Percentiles rank a stretch among this genome's conserved stretches.
These are phyloP conservation scores for Melanotaenia duboulayi DNA, from an alignment of 2,113 vertebrate species.

Conservation along the genomic window DNA sequence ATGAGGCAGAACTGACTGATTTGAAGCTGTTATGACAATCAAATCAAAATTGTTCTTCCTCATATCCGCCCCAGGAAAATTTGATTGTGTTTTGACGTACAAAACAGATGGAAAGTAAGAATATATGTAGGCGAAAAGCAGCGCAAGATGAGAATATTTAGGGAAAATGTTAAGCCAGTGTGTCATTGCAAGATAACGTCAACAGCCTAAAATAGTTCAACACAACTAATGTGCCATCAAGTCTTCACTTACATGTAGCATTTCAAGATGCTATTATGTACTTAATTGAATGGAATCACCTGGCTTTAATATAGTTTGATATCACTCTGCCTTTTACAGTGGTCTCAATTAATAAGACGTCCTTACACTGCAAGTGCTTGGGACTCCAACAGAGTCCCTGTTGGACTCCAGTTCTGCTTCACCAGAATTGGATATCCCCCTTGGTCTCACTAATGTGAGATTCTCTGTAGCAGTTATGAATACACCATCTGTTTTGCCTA, in stretches of 20 bases:
- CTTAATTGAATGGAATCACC: too few species aligned
- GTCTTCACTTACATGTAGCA: background rate
- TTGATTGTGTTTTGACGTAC: conserved; percentile 31
- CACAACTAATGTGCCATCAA: background rate
- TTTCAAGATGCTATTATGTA: too few species aligned
- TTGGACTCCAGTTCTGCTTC: too few species aligned
- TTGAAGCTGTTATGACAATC: conserved; percentile 45
- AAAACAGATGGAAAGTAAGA: background rate
- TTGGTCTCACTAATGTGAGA: too few species aligned
- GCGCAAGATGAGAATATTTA: background rate
- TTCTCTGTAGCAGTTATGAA: too few species aligned
- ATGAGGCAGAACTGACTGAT: conserved; percentile 34
- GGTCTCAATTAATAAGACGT: too few species aligned
- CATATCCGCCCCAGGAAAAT: conserved; percentile 32
- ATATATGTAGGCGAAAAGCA: background rate
- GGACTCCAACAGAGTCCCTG: too few species aligned
- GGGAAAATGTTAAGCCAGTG: background rate
- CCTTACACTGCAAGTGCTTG: too few species aligned
- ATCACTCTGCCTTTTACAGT: too few species aligned
- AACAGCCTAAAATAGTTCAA: background rate
- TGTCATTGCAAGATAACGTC: background rate
- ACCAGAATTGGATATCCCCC: too few species aligned
- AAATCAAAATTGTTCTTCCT: conserved; percentile 13
- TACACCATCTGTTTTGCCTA: too few species aligned
- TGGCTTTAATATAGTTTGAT: too few species aligned